Evolutionary conservation across 2,888 invertebrate species (phyloP).

Genomic region (Folsomia manolachei): DNA sequence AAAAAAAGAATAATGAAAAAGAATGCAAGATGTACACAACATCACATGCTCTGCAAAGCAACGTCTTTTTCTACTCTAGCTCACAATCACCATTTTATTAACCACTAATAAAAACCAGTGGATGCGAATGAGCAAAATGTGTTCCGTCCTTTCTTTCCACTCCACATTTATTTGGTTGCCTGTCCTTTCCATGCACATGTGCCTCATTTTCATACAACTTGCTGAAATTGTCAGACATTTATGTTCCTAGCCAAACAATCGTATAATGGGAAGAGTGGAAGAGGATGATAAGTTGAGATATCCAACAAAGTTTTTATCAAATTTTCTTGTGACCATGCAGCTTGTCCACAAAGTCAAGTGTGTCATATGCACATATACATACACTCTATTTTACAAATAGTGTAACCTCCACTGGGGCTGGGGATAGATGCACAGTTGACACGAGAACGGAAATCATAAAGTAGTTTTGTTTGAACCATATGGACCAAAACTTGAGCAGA

Average conservation of each 20-base stretch:
- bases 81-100: not conserved
- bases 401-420: not conserved
- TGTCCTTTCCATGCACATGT: not conserved
- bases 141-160: not conserved
- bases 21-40: not conserved
- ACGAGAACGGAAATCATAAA: not conserved
- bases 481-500: not conserved
- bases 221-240: not conserved
- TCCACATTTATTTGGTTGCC: not conserved
- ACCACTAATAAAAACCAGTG: not conserved
- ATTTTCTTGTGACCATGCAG: not conserved
- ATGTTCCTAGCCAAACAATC: too few species aligned
- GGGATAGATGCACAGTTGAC: not conserved
- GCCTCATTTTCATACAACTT: not conserved
- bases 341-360: not conserved
- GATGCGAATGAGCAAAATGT: not conserved
- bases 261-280: too few species aligned
- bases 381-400: not conserved
- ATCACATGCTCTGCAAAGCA: not conserved
- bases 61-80: not conserved
- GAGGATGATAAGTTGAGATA: too few species aligned
- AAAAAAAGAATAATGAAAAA: slow-evolving; percentile 1
- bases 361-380: not conserved
- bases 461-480: not conserved
- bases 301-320: too few species aligned